A percentile compares a stretch with the other conserved stretches of the same genome.
Evolutionary conservation across 2,797 vertebrate genomes (phyloP).

Genomic region (Sardinella longiceps): DNA sequence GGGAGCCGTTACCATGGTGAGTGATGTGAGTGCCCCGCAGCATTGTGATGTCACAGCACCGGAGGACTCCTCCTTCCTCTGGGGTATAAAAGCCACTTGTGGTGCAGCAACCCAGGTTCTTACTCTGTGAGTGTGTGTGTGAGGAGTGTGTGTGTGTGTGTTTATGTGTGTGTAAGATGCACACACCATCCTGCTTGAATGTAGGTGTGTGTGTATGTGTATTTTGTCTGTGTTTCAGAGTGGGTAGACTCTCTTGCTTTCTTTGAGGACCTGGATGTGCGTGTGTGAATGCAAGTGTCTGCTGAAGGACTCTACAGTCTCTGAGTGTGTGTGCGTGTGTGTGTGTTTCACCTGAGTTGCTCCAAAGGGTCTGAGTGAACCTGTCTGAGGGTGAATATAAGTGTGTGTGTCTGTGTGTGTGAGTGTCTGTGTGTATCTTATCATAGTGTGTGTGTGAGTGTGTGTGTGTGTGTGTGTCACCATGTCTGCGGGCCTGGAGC

Average conservation of each 20-base stretch:
- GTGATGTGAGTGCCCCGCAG: conserved; percentile 21
- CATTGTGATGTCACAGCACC: conserved; percentile 69
- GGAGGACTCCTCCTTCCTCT: conserved; percentile 72
- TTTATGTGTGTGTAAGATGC: conserved; percentile 40
- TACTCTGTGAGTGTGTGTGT: background rate
- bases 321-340: background rate
- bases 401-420: background rate
- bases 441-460: background rate
- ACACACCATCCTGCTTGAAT: background rate
- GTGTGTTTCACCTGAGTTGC: background rate
- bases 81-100: conserved; percentile 73
- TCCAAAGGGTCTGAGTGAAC: background rate
- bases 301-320: background rate
- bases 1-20: background rate
- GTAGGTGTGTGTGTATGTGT: background rate
- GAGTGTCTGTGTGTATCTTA: background rate
- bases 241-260: too few relatives aligned
- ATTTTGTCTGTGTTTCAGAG: background rate
- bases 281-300: background rate
- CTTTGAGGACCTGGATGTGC: too few relatives aligned
- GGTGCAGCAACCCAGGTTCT: conserved; percentile 44
- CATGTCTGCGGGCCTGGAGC: conserved; percentile 92
- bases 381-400: background rate
- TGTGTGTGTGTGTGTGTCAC: conserved; percentile 39
- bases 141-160: background rate